These are phyloP conservation scores for Acromyrmex heyeri DNA, from an alignment of 1,140 invertebrate species.

Conservation along the genomic window DNA sequence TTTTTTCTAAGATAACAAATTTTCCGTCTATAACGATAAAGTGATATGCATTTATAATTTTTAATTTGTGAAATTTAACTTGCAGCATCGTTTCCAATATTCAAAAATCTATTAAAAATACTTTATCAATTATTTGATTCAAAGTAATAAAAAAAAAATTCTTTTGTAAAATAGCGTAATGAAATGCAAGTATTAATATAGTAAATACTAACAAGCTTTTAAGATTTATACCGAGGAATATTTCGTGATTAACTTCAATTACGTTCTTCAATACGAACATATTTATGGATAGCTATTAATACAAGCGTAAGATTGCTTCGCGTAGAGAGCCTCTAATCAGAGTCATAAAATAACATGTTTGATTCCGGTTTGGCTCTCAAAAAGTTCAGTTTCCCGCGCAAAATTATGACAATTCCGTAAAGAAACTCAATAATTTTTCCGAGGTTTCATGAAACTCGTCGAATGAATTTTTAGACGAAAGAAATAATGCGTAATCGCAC, in stretches of 20 bases:
- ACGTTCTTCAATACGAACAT: not conserved
- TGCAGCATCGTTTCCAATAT: no score
- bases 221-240: not conserved
- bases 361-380: not conserved
- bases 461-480: not conserved
- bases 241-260: not conserved
- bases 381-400: not conserved
- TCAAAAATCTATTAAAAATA: no score
- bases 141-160: no score
- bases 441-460: not conserved
- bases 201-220: not conserved
- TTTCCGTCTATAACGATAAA: no score
- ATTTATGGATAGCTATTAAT: not conserved
- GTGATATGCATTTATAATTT: no score
- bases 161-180: no score
- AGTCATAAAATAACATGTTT: not conserved
- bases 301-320: not conserved
- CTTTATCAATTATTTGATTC: no score
- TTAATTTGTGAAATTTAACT: no score
- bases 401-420: slow-evolving; percentile 20
- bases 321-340: not conserved
- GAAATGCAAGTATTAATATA: not conserved
- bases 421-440: not conserved
- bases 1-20: no score
- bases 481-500: not conserved